Conservation (phyloP, 2,888 invertebrate species). For the Ischnura elegans region DNA sequence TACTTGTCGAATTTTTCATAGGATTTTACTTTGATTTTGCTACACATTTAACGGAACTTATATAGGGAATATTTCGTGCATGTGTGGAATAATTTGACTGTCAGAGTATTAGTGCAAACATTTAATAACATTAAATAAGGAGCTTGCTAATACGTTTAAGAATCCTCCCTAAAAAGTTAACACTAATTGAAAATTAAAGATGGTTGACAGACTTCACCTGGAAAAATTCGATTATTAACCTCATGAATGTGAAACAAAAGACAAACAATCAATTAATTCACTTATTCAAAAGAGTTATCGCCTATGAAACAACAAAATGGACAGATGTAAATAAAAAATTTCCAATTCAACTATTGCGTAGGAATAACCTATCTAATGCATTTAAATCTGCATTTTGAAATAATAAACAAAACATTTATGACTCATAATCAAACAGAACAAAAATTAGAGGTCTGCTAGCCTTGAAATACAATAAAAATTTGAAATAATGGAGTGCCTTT, state of each 20-base stretch:
- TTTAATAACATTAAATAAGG: constrained; percentile 25
- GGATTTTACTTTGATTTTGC: constrained; percentile 13
- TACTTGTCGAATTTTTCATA: constrained; percentile 20
- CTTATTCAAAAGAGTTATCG: background rate
- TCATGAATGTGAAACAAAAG: constrained; percentile 22
- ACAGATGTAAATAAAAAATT: background rate
- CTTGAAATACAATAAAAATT: background rate
- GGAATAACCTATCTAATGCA: background rate
- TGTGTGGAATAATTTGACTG: constrained; percentile 37
- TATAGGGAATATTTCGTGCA: background rate
- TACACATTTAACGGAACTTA: background rate
- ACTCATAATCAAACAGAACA: background rate
- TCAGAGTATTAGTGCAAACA: constrained; percentile 38
- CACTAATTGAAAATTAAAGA: background rate
- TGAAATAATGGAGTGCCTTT: background rate
- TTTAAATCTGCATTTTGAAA: background rate
- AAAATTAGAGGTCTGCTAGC: background rate
- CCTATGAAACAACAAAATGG: background rate
- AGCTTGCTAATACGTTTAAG: constrained; percentile 3
- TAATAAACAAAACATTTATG: background rate
- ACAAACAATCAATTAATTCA: background rate
- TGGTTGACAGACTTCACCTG: constrained; percentile 1
- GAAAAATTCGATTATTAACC: constrained; percentile 33
- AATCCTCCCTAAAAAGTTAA: background rate
- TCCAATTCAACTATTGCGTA: background rate